phyloP scores from a whole-genome alignment of 2,888 invertebrate species.

The Hirtodrosophila confusa region DNA sequence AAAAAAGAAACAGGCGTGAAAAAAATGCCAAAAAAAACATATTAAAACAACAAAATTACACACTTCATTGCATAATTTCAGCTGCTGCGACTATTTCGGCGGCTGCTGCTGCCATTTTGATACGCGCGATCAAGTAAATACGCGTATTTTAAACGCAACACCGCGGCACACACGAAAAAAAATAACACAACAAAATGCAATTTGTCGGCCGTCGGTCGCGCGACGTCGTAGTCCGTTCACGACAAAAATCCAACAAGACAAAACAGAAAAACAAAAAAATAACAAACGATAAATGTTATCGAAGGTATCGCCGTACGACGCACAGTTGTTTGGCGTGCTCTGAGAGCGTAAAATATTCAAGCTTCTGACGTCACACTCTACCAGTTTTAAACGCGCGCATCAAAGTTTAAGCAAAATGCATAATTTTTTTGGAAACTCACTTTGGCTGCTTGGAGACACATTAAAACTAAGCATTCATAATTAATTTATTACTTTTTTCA shows the following conservation, averaged over 20 bases:
- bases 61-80: constrained; percentile 67
- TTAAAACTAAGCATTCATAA: too few relatives aligned
- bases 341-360: constrained; percentile 3
- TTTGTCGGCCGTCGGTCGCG: constrained; percentile 47
- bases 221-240: constrained; percentile 57
- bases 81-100: constrained; percentile 47
- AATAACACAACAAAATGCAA: constrained; percentile 57
- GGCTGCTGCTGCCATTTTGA: constrained; percentile 62
- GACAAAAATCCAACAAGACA: constrained; percentile 60
- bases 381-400: constrained; percentile 10
- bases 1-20: constrained; percentile 8
- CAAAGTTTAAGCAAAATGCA: too few relatives aligned
- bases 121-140: constrained; percentile 60
- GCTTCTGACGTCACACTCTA: constrained; percentile 36
- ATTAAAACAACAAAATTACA: constrained; percentile 44
- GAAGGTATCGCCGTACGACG: constrained; percentile 16
- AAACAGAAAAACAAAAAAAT: constrained; percentile 34
- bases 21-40: constrained; percentile 6
- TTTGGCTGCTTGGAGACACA: too few relatives aligned
- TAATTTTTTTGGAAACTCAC: too few relatives aligned
- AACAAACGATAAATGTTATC: constrained; percentile 17
- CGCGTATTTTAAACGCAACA: constrained; percentile 63
- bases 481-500: too few relatives aligned
- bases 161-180: constrained; percentile 54
- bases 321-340: constrained; percentile 11